Evolutionary conservation across 1,140 invertebrate species (phyloP).

Genomic region (Bombus waltoni): DNA sequence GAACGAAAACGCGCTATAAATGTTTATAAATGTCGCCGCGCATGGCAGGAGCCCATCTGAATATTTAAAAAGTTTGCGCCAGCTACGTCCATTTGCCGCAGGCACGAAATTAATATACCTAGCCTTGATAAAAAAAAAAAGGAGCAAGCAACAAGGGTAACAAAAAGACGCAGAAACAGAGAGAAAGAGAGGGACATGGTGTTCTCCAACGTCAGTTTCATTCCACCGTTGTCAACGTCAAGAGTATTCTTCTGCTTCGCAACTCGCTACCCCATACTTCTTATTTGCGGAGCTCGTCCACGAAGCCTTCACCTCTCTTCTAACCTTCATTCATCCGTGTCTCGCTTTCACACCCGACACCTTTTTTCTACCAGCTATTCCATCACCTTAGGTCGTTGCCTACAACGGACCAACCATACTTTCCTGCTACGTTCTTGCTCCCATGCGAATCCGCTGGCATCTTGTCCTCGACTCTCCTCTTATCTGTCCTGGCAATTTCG

Average conservation of each 20-base stretch:
- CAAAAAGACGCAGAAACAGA: slow-evolving; percentile 33
- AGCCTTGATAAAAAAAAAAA: slow-evolving; percentile 31
- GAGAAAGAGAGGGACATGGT: slow-evolving; percentile 22
- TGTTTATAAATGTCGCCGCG: not conserved
- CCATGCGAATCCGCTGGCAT: slow-evolving; percentile 48
- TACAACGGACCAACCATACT: slow-evolving; percentile 22
- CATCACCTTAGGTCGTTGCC: slow-evolving; percentile 29
- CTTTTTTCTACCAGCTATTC: slow-evolving; percentile 42
- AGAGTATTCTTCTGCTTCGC: slow-evolving; percentile 60
- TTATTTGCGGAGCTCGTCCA: slow-evolving; percentile 47
- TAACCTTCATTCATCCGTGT: slow-evolving; percentile 59
- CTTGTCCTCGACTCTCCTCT: not conserved
- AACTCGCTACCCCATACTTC: slow-evolving; percentile 50
- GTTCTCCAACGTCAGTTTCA: slow-evolving; percentile 52
- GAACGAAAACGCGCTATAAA: slow-evolving; percentile 1
- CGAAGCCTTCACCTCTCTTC: slow-evolving; percentile 11
- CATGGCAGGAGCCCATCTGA: not conserved
- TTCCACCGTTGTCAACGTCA: slow-evolving; percentile 59
- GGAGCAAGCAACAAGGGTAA: slow-evolving; percentile 36
- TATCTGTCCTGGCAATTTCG: slow-evolving; percentile 9
- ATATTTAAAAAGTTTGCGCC: slow-evolving; percentile 28
- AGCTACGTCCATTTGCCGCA: slow-evolving; percentile 37
- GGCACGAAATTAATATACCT: slow-evolving; percentile 57
- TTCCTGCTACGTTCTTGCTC: slow-evolving; percentile 9
- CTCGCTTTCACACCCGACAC: slow-evolving; percentile 38